phyloP scores from a whole-genome alignment of 2,113 vertebrate genomes.

The Herpetotheres cachinnans region DNA sequence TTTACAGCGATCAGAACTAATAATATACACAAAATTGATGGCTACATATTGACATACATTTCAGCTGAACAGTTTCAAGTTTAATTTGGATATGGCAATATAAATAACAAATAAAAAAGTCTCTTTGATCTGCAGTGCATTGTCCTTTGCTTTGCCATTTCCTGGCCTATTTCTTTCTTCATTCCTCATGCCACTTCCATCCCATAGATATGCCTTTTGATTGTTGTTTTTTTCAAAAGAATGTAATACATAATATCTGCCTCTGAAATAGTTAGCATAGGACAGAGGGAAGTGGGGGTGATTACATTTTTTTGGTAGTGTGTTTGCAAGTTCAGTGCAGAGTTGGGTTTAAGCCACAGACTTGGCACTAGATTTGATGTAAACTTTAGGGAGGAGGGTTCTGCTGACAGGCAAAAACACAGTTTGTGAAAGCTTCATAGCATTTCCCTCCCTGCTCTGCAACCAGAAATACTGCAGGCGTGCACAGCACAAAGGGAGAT shows the following conservation, averaged over 20 bases:
- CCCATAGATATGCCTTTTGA: accelerated
- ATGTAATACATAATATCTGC: background rate
- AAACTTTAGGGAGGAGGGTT: background rate
- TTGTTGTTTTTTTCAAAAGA: background rate
- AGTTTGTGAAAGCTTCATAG: background rate
- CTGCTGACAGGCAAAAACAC: background rate
- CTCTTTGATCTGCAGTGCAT: background rate
- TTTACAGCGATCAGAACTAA: background rate
- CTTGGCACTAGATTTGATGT: background rate
- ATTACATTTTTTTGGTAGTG: background rate
- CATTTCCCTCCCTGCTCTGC: background rate
- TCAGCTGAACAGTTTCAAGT: background rate
- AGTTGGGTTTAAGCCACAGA: background rate
- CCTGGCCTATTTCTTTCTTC: background rate
- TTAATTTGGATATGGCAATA: background rate
- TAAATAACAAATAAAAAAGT: background rate
- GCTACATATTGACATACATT: background rate
- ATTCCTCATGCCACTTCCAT: background rate
- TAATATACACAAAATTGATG: background rate
- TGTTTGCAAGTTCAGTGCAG: background rate
- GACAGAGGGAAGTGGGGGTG: background rate
- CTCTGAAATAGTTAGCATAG: background rate
- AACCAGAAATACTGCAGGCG: background rate
- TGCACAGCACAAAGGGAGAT: background rate
- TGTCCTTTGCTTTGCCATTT: background rate